Conservation (phyloP, 2,797 vertebrate species). For the Mormyrus hasselquistii region DNA sequence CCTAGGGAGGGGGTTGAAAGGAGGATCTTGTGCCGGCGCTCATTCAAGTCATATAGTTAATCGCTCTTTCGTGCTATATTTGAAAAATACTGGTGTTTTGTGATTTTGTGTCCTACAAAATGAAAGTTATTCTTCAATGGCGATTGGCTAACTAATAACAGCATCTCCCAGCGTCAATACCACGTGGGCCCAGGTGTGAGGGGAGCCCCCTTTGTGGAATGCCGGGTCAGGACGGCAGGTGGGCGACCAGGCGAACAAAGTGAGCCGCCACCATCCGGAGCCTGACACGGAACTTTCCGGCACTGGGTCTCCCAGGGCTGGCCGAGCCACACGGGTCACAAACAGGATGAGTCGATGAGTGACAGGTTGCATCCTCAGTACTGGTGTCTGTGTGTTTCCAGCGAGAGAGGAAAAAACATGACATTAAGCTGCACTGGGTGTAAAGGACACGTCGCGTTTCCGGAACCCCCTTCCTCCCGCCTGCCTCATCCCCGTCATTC, state of each 20-base stretch:
- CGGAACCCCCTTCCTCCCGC: background rate
- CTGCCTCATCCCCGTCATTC: background rate
- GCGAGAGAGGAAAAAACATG: conserved; percentile 10
- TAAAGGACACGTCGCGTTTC: background rate
- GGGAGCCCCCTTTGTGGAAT: background rate
- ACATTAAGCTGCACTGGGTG: background rate
- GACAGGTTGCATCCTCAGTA: conserved; percentile 66
- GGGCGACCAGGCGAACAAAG: background rate
- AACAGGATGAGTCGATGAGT: conserved; percentile 72
- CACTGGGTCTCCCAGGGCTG: conserved; percentile 60
- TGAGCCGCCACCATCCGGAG: background rate
- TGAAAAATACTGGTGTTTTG: background rate
- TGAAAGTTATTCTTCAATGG: background rate
- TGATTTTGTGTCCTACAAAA: background rate
- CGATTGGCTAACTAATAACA: background rate
- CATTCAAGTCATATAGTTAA: background rate
- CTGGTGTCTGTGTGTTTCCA: conserved; percentile 36
- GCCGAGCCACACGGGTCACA: conserved; percentile 60
- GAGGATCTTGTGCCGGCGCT: background rate
- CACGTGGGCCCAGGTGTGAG: background rate
- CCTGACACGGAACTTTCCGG: conserved; percentile 59
- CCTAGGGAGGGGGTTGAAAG: background rate
- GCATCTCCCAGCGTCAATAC: background rate
- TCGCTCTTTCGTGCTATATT: background rate
- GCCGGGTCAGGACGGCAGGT: background rate